Base-by-base conservation (phyloP, 2,888 invertebrate genomes). In the Nymphalis urticae region DNA sequence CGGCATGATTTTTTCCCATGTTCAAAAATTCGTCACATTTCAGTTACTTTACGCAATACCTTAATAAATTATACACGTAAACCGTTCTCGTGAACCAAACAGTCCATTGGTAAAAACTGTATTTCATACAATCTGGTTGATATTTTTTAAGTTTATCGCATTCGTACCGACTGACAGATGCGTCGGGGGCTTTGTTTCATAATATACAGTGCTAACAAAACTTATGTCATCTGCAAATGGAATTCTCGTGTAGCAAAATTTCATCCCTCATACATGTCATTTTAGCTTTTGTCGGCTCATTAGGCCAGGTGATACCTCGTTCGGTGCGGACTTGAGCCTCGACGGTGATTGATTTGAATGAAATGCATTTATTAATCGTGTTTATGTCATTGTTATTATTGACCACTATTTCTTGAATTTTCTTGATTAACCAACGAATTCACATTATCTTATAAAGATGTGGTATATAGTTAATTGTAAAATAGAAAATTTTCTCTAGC, bases 241-340 rank as follows among this genome's bases (percentile, higher is more conserved):
- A 27, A 56, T 56, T 32, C 54, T 24, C 54, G 7, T 58, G 42
- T 58, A 42, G 17, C 58, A 42, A 17, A 10, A 10, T 19, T 36
- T 58, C 58, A 58, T 58, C 58, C 36, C 4, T 58, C 58, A 58
- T 42, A 58, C 13, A 36, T 42, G 58, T 58, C 58, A 58, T 42
- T 58, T 58, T 42, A 42, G 36, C 19, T 17, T 19, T 19, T 8
- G 19, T 58, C 56, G 10, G 21, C 58, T 6, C 42, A 58, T 58
- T 58, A 58, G 36, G 42, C n/a, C 58, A 58, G 58, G 42, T 58
- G 58, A 58, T 17, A 58, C 42, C 42, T 13, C 36, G 32, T 56
- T 42, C 42, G 13, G 42, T 42, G 42, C 13, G 58, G 54, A 42
- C 42, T 17, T 42, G 54, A 8, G 9, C 58, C 42, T 13, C n/a